Percentiles rank a stretch among this genome's conserved stretches.
These are phyloP conservation scores for Equus quagga DNA, from an alignment of 2,113 vertebrate species.

Conservation along the genomic window DNA sequence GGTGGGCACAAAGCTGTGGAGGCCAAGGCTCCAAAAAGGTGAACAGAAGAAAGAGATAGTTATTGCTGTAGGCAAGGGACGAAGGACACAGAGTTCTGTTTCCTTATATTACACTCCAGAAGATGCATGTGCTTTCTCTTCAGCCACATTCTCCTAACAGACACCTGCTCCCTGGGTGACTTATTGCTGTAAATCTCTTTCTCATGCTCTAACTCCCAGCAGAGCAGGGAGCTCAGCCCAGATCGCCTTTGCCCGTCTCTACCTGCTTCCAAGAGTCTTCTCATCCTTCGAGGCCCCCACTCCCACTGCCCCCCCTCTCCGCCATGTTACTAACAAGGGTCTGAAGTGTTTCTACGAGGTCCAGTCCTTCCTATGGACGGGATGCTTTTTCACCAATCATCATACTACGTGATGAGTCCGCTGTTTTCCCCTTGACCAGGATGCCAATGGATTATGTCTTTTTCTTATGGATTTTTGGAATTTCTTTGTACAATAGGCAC, in stretches of 20 bases:
- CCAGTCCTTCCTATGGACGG: accelerated
- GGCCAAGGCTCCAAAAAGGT: neutral
- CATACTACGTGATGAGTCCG: accelerated
- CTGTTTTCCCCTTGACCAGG: too few species aligned
- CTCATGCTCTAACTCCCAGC: neutral
- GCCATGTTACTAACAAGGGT: accelerated
- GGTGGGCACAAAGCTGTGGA: neutral
- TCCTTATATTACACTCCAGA: accelerated
- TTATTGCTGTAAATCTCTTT: neutral
- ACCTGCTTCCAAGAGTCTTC: neutral
- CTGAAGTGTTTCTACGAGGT: neutral
- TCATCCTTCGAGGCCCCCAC: neutral
- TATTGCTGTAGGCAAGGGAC: too few species aligned
- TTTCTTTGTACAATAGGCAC: too few species aligned
- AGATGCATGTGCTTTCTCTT: accelerated
- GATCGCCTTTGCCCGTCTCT: accelerated
- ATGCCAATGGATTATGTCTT: neutral
- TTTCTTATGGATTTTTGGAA: neutral
- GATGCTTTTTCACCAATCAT: too few species aligned
- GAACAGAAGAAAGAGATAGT: neutral
- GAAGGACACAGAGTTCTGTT: accelerated
- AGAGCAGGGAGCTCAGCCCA: neutral
- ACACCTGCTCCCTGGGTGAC: accelerated
- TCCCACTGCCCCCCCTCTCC: neutral
- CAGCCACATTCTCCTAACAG: accelerated